Percentiles rank a stretch among this genome's conserved stretches.
phyloP scores from a whole-genome alignment of 2,888 invertebrate genomes.

The Himalopsyche kuldschensis region DNA sequence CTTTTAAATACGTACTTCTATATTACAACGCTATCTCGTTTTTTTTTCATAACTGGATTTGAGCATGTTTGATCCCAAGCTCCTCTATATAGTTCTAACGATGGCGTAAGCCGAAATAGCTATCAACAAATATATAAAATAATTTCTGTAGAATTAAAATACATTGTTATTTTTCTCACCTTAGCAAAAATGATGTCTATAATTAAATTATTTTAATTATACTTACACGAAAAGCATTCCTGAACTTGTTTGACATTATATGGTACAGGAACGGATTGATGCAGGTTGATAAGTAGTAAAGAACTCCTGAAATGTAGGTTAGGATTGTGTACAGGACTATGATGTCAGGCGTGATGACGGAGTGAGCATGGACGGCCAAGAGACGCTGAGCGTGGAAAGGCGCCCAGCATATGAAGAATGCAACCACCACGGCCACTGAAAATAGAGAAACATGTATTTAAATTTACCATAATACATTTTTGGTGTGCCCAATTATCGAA shows the following conservation, averaged over 20 bases:
- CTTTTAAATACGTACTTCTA: no score
- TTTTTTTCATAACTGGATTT: no score
- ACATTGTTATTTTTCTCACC: no score
- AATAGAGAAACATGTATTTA: conserved; percentile 32
- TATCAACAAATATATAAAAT: no score
- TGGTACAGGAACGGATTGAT: conserved; percentile 93
- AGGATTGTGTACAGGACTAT: conserved; percentile 66
- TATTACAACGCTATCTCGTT: no score
- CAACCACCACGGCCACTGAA: conserved; percentile 86
- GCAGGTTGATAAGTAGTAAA: conserved; percentile 90
- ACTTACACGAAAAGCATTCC: conserved; percentile 86
- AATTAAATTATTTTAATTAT: background rate
- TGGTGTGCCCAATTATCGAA: no score
- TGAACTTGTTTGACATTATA: conserved; percentile 92
- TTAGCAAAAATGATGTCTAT: no score
- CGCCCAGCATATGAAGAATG: conserved; percentile 88
- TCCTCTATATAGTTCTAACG: no score
- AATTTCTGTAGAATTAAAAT: no score
- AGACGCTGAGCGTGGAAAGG: conserved; percentile 93
- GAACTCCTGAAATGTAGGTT: conserved; percentile 83
- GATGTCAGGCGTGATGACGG: conserved; percentile 53
- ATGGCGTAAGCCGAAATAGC: no score
- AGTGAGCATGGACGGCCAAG: conserved; percentile 72
- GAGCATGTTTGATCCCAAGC: no score
- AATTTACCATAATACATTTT: background rate